phyloP scores from a whole-genome alignment of 2,888 invertebrate genomes.

The Meloe dianella region DNA sequence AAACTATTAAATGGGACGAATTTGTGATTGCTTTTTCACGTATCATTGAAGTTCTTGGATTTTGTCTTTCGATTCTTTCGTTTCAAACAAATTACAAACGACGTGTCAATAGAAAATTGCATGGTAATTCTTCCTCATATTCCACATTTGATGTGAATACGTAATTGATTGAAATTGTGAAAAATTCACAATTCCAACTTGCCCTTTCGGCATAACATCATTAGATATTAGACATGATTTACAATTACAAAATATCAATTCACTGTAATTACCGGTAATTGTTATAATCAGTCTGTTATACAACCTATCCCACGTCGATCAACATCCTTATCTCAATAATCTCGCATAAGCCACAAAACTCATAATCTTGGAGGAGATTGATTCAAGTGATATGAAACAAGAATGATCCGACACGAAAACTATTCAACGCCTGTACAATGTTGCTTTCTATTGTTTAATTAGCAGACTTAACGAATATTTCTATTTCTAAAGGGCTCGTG shows the following conservation, averaged over 20 bases:
- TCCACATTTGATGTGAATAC: neutral
- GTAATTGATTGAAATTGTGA: neutral
- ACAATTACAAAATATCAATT: neutral
- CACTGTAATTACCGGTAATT: neutral
- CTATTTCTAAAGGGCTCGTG: too few species aligned
- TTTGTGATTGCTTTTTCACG: too few species aligned
- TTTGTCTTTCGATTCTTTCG: neutral
- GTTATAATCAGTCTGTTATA: neutral
- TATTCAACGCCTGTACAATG: too few species aligned
- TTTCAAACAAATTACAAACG: slow-evolving; percentile 11
- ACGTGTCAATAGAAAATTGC: slow-evolving; percentile 22
- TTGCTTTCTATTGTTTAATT: too few species aligned
- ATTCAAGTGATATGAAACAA: too few species aligned
- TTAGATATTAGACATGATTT: neutral
- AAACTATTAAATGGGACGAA: neutral
- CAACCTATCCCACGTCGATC: too few species aligned
- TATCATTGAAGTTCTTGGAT: neutral
- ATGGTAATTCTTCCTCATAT: neutral
- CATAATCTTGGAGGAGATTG: too few species aligned
- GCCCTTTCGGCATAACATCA: neutral
- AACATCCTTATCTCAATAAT: too few species aligned
- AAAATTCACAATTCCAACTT: neutral
- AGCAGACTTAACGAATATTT: too few species aligned
- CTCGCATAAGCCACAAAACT: too few species aligned
- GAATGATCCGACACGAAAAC: too few species aligned